Evolutionary conservation across 2,113 vertebrate genomes (phyloP), one percentile per base, ranked within the genome.

Genomic region (Nerophis ophidion): DNA sequence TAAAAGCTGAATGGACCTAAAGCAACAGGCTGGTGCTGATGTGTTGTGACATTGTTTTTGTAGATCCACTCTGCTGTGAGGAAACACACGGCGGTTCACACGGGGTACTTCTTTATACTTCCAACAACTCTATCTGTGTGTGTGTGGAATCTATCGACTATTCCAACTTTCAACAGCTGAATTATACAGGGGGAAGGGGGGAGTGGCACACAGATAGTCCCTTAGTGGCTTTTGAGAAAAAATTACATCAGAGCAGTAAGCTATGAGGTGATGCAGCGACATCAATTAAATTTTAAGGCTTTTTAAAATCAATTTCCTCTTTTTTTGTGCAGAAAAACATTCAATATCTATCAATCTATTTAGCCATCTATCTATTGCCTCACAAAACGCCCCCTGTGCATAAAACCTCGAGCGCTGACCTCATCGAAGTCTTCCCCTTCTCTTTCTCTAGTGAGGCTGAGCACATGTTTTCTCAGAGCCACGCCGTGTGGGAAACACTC

Each of bases 41-140:
- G 53, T 8, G 68, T 55, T 70, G 72, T 84, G 87, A 88, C 89
- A 87, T 68, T 88, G 88, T 88, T 88, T 81, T 87, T 76, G 77
- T 71, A 74, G 73, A 78, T 58, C 66, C 57, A 46, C 74, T 88
- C 83, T 84, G 78, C 81, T 66, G 70, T 83, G 70, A 85, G 74
- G 71, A 86, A 84, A 75, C 80, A 60, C 57, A 36, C 54, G 38
- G 66, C 19, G 66, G 71, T 84, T 82, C 81, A 79, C 84, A 83
- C n/a, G 55, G 74, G 71, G 68, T 70, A 60, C 52, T 72, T 61
- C 70, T 61, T 68, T 61, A 44, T 70, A 62, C 68, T 66, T 60
- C 58, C 65, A 56, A 26, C 61, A 26, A 59, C 65, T 57, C 15
- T 4, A 63, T 57, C 71, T 66, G 65, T 48, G 60, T 56, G 64